Evolutionary conservation across 2,113 vertebrate species (phyloP), one percentile per base, ranked within the genome.

Genomic region (Oxygymnocypris stewartii): DNA sequence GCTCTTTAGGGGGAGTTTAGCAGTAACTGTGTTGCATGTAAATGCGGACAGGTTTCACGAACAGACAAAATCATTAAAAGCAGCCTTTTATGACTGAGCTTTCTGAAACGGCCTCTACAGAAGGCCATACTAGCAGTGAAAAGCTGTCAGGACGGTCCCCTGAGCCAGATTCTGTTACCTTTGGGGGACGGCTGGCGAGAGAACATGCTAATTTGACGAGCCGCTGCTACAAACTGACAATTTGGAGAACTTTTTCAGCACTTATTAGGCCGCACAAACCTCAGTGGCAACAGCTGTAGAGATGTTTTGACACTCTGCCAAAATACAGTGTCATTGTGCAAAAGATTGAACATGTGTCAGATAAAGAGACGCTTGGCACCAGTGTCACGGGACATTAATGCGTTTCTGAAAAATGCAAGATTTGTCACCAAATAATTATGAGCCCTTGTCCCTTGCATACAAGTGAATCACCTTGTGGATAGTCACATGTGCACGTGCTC

Each of bases 131-230:
- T 28, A 69, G 28, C 82, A 73, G 82, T 57, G 82, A 74, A 73
- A 51, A 10, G 65, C 65, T 49, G 82, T 74, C 67, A 73, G 67
- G 67, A 40, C 67, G 5, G 63, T 49, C 82, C 67, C 82, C 20
- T 14, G 67, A 84, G 82, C 82, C 82, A 57, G 82, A 84, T 84
- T 84, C 44, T 54, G 31, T 84, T 84, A 84, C 82, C 82, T 84
- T 73, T 35, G 92, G 92, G 90, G 54, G 5, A 80, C 75, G 89
- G 76, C 91, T 92, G 92, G 92, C 92, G 93, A 92, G 92, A 86
- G 14, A 88, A 61, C 92, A 94, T 94, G 93, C 92, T 94, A 93
- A 94, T 94, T 87, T 82, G 85, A 87, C 59, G 90, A 92, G 85
- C 88, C 89, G 73, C 86, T 88, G 87, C 90, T 88, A 88, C 85